Evolutionary conservation across 2,888 invertebrate species (phyloP), one percentile per base, ranked within the genome.

Genomic region (Dicranocentrus wangi): DNA sequence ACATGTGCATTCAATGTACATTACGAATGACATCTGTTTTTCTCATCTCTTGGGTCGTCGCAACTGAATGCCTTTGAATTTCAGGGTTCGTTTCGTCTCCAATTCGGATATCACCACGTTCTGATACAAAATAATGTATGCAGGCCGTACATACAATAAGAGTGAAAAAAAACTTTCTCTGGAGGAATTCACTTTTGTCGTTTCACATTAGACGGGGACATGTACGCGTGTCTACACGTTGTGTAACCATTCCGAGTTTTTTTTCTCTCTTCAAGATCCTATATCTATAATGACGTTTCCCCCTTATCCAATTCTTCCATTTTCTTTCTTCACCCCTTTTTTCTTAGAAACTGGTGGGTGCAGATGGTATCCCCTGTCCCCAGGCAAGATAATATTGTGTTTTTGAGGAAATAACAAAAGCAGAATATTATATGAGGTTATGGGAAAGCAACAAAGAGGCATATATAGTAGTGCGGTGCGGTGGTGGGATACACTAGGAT

Each of bases 31-130:
- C 72, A 73, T 80, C 66, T 58, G 72, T 60, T 80, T 60, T 60
- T 68, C 51, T 43, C 53, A 55, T 69, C 65, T 61, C 42, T 28
- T 42, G 25, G 66, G 66, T 39, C 65, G 73, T 73, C 53, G 32
- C 73, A 65, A 73, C 53, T 53, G 43, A 77, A 60, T 69, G 77
- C 63, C 58, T 79, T 79, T 72, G 66, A 65, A 72, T 79, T 79
- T 79, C 66, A 79, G 65, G 79, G 65, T 79, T 66, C 55, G 71
- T 70, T 78, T 78, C 25, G 10, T 42, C 19, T 63, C 70, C 28
- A 1, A 27, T 25, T 25, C 61, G 39, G 7, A 7, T 13, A n/a
- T 25, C 10, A 13, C 28, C 7, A 42, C 70, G 58, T 58, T 42
- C 47, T 47, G 47, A 47, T 47, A 47, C 47, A 47, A 47, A 47